Percentiles rank a stretch among this genome's conserved stretches.
These are phyloP conservation scores for Alca torda DNA, from an alignment of 2,797 vertebrate genomes.

Conservation along the genomic window DNA sequence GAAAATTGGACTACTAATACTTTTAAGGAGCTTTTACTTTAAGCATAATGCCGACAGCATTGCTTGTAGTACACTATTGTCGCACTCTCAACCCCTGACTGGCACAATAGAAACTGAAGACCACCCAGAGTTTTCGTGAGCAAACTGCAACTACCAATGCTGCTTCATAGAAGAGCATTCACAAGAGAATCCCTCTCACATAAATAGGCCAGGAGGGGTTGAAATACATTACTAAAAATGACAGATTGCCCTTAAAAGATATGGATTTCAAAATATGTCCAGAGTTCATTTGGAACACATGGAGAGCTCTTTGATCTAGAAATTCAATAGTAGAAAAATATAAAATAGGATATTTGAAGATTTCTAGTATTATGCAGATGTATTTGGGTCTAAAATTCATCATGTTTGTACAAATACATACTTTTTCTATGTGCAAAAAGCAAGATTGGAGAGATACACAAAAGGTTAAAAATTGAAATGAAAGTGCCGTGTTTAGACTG, in stretches of 20 bases:
- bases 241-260: background rate
- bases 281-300: background rate
- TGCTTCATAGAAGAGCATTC: background rate
- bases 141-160: background rate
- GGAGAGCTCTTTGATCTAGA: background rate
- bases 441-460: background rate
- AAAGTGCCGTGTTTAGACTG: background rate
- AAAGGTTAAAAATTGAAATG: background rate
- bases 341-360: background rate
- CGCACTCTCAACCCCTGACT: background rate
- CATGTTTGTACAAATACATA: background rate
- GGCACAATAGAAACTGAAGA: slow-evolving; percentile 8
- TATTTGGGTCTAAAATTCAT: background rate
- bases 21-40: background rate
- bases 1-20: background rate
- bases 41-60: background rate
- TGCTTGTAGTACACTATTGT: background rate
- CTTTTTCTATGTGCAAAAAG: background rate
- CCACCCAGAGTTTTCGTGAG: slow-evolving; percentile 8
- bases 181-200: background rate
- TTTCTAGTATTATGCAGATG: background rate
- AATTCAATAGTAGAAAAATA: background rate
- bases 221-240: background rate
- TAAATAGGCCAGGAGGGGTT: rapidly evolving
- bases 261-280: background rate